Evolutionary conservation across 2,797 vertebrate genomes (phyloP), one percentile per base, ranked within the genome.

Genomic region (Podarcis siculus): DNA sequence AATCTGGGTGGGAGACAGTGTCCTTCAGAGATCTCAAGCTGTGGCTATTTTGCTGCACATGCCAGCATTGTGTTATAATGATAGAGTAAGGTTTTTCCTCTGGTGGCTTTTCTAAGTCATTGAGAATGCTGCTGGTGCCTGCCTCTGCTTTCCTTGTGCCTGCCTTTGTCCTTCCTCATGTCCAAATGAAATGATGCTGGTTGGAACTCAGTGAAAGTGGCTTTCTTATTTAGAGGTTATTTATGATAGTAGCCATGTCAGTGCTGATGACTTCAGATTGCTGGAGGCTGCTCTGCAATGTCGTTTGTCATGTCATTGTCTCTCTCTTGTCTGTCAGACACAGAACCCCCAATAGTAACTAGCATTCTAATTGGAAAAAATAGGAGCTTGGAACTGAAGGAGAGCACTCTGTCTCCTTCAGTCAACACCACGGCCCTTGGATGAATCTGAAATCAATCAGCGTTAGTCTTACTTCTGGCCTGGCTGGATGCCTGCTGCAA

Each of bases 171-270:
- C 83, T 89, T n/a, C 77, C 61, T 86, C 55, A 1, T 83, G 89
- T 87, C 86, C 42, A 77, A 79, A 27, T 76, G 19, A 73, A 72
- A 78, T 35, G 87, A 4, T 82, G 69, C 32, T 85, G 67, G 8
- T 64, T 88, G 37, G 1, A 64, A 85, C 80, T 72, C 64, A 77
- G 81, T 58, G 87, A 86, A 90, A 86, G 58, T 39, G 64, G 69
- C 71, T 82, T 1, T 87, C 73, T 87, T 66, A 30, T 1, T 19
- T 89, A 91, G 89, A 91, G 76, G 32, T 79, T 61, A 88, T 93
- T 92, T 79, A 83, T 85, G 30, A 89, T 86, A 30, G 87, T 90
- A 91, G 90, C 79, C 77, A 64, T 82, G 25, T 91, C 87, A 79
- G 45, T 83, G 87, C 37, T 79, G 89, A 82, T 90, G 32, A 87